Conservation (phyloP, 2,888 invertebrate genomes). For the Germaria angustata region DNA sequence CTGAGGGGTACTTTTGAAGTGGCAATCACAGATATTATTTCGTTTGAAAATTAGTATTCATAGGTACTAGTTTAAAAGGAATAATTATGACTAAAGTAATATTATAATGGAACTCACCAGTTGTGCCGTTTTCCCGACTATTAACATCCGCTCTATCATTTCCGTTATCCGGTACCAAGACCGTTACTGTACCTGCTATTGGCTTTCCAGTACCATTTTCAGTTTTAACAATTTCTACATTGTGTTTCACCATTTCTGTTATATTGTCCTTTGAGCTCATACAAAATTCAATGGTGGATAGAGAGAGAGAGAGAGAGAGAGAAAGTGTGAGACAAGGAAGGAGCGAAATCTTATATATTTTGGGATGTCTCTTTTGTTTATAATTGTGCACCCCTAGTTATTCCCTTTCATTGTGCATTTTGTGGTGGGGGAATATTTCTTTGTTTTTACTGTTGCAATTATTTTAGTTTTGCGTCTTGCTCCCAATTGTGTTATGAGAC, state of each 20-base stretch:
- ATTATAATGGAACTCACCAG: slow-evolving; percentile 73
- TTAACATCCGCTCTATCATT: slow-evolving; percentile 67
- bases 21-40: no score
- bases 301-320: neutral
- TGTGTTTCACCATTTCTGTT: slow-evolving; percentile 72
- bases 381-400: no score
- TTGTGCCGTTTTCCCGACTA: slow-evolving; percentile 74
- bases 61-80: no score
- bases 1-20: no score
- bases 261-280: neutral
- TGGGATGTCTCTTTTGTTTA: slow-evolving; percentile 16
- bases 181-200: slow-evolving; percentile 67
- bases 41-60: no score
- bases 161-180: slow-evolving; percentile 43
- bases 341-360: slow-evolving; percentile 15
- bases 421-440: no score
- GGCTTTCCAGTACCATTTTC: slow-evolving; percentile 73
- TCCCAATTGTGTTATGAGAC: no score
- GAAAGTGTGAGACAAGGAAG: neutral
- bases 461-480: no score
- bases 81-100: neutral
- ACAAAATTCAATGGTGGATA: neutral
- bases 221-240: slow-evolving; percentile 74
- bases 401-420: no score
- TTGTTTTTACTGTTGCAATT: no score